Conservation (phyloP, 1,140 invertebrate genomes). For the Calephelis nemesis region DNA sequence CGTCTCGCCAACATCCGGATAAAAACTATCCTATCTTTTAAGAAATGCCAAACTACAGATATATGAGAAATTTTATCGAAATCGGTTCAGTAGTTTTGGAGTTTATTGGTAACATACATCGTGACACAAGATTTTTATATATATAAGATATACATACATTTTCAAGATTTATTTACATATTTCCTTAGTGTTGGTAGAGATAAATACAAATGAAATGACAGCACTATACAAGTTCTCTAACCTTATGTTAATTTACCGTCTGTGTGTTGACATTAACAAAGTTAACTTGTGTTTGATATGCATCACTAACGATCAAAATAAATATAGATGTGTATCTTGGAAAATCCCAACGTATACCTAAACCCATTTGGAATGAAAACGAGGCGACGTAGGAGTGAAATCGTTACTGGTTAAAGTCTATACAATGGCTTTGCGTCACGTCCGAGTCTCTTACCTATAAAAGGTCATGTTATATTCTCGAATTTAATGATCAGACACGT, state of each 20-base stretch:
- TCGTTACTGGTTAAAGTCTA: constrained; percentile 41
- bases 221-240: neutral
- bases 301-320: constrained; percentile 19
- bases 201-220: constrained; percentile 9
- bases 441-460: constrained; percentile 32
- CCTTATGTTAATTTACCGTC: neutral
- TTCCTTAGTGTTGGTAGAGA: neutral
- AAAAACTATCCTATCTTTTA: too few relatives aligned
- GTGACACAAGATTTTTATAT: too few relatives aligned
- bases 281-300: constrained; percentile 16
- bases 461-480: constrained; percentile 19
- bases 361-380: constrained; percentile 29
- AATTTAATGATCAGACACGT: constrained; percentile 5
- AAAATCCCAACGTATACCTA: constrained; percentile 31
- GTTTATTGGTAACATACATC: too few relatives aligned
- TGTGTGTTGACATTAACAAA: constrained; percentile 12
- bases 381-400: constrained; percentile 37
- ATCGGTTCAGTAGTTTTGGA: too few relatives aligned
- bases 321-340: constrained; percentile 22
- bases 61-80: too few relatives aligned
- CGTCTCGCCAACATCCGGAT: too few relatives aligned
- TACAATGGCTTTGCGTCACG: constrained; percentile 55
- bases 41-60: too few relatives aligned
- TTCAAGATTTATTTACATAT: too few relatives aligned
- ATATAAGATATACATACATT: too few relatives aligned